phyloP scores from a whole-genome alignment of 2,113 vertebrate species.

The Donacobius atricapilla region DNA sequence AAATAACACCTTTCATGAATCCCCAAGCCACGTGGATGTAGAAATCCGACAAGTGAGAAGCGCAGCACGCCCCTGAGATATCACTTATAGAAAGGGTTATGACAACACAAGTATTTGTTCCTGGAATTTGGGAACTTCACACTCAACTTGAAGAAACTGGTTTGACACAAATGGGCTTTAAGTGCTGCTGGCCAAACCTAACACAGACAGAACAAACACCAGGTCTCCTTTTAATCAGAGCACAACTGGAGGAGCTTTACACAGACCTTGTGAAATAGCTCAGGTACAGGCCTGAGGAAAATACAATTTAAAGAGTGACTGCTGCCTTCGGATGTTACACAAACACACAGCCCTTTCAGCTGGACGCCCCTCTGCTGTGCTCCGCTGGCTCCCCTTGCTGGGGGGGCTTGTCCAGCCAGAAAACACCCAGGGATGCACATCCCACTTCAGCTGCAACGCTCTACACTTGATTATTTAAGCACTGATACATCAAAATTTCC shows the following conservation, averaged over 20 bases:
- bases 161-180: background rate
- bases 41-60: background rate
- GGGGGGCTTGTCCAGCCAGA: background rate
- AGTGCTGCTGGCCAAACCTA: background rate
- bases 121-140: background rate
- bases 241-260: background rate
- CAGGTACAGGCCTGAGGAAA: background rate
- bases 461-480: background rate
- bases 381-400: background rate
- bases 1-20: background rate
- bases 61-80: background rate
- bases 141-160: background rate
- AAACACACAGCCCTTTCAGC: background rate
- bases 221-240: background rate
- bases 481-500: accelerated
- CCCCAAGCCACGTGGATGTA: accelerated
- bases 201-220: accelerated
- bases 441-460: background rate
- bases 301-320: background rate
- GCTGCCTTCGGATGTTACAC: background rate
- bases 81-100: background rate
- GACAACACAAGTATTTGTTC: background rate
- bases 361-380: background rate
- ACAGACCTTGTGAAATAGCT: background rate
- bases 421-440: background rate